Conservation (phyloP, 1,140 invertebrate genomes). For the Sarcophaga peregrina region DNA sequence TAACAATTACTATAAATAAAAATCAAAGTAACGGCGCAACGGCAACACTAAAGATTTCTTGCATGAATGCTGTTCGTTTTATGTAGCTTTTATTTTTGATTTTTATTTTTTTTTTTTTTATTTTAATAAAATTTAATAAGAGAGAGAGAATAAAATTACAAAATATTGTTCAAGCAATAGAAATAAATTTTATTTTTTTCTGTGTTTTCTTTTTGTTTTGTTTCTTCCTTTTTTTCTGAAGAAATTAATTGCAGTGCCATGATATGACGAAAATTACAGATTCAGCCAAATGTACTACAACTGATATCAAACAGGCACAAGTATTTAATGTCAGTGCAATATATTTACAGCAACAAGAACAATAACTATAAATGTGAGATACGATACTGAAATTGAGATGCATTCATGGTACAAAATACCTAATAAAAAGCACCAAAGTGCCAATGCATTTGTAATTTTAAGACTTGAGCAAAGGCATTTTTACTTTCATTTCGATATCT, state of each 20-base stretch:
- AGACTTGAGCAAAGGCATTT: too few relatives aligned
- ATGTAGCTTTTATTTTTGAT: background rate
- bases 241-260: constrained; percentile 42
- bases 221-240: constrained; percentile 2
- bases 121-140: background rate
- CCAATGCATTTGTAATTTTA: too few relatives aligned
- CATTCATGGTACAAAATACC: too few relatives aligned
- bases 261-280: constrained; percentile 42
- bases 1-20: background rate
- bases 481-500: too few relatives aligned
- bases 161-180: constrained; percentile 20
- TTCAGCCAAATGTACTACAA: constrained; percentile 15
- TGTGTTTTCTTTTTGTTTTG: constrained; percentile 25
- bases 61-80: background rate
- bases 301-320: constrained; percentile 6
- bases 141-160: background rate
- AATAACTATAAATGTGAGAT: too few relatives aligned
- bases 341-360: background rate
- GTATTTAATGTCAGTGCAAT: constrained; percentile 15
- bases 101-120: too few relatives aligned
- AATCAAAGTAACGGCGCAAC: background rate
- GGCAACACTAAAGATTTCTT: constrained; percentile 9
- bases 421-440: too few relatives aligned
- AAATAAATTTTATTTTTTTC: constrained; percentile 38
- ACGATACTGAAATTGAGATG: too few relatives aligned